phyloP scores from a whole-genome alignment of 2,888 invertebrate genomes.

The Helicoverpa assulta region DNA sequence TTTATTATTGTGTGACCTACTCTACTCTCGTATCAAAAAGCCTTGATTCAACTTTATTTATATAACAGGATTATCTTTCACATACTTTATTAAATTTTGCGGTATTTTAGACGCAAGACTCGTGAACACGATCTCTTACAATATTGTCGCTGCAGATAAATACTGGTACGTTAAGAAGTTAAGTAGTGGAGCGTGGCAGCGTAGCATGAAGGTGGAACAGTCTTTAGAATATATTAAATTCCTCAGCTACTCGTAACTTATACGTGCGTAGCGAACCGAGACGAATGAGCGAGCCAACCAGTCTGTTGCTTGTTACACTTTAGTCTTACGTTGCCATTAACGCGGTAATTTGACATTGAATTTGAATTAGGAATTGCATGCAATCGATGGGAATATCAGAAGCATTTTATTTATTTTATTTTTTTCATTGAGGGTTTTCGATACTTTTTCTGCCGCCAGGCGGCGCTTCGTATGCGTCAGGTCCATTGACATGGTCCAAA shows the following conservation, averaged over 20 bases:
- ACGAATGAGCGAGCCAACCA: slow-evolving; percentile 59
- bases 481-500: too few relatives aligned
- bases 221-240: slow-evolving; percentile 65
- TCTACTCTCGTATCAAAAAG: background rate
- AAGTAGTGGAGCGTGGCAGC: slow-evolving; percentile 52
- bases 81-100: background rate
- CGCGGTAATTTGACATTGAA: slow-evolving; percentile 37
- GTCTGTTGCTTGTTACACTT: slow-evolving; percentile 47
- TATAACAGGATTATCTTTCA: background rate
- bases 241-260: slow-evolving; percentile 59
- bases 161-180: slow-evolving; percentile 40
- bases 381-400: background rate
- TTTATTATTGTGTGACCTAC: slow-evolving; percentile 21
- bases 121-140: background rate
- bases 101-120: background rate
- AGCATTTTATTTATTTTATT: slow-evolving; percentile 15
- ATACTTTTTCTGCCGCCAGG: too few relatives aligned
- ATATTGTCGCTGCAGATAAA: slow-evolving; percentile 23
- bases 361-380: slow-evolving; percentile 13
- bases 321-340: slow-evolving; percentile 51
- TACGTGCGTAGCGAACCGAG: slow-evolving; percentile 59
- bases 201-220: slow-evolving; percentile 49
- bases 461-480: too few relatives aligned
- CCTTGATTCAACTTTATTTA: background rate
- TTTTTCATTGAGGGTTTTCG: too few relatives aligned